Base-by-base conservation (phyloP, 2,113 vertebrate species). In the Brachypteracias leptosomus region DNA sequence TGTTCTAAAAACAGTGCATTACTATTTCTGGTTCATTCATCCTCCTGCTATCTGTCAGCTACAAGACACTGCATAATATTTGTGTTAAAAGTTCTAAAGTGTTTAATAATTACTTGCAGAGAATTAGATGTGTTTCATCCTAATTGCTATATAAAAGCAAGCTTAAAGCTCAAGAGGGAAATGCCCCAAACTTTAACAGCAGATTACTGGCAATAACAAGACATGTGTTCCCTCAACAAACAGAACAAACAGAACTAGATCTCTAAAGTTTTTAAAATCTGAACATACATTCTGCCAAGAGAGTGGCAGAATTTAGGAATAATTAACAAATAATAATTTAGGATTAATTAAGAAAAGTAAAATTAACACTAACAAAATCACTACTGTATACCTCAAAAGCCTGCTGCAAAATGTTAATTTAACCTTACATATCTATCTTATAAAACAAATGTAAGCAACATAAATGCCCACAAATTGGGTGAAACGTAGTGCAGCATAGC, bases 21-120 rank as follows among this genome's bases (percentile, higher is more conserved):
- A 16, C 31, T 58, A 33, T 58, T 83, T 84, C 58, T 63, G 18
- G 42, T 77, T 92, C 71, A 49, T 70, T 61, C 12, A 5, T 68
- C 40, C n/a, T 90, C 42, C 49, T 10, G 0, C 0, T 57, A 78
- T 29, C 46, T 68, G 42, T 70, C 75, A 94, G 29, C n/a, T 40
- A 72, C 8, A 85, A 85, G 67, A 90, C 13, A 7, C 40, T 70
- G 63, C 67, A 73, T 52, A 90, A 70, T 65, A 83, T 58, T 62
- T 68, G 31, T 52, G 66, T 71, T 76, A 70, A 85, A 26, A 91
- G 42, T 83, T 88, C 54, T 71, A 2, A 92, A 93, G 46, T 33
- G 28, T 54, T 93, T 89, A 91, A 79, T 95, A 93, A 94, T 90
- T 89, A 77, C 62, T 78, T 76, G 58, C 63, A 88, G 36, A 65